Base-by-base conservation (phyloP, 2,888 invertebrate genomes). In the Ceraclea dissimilis region DNA sequence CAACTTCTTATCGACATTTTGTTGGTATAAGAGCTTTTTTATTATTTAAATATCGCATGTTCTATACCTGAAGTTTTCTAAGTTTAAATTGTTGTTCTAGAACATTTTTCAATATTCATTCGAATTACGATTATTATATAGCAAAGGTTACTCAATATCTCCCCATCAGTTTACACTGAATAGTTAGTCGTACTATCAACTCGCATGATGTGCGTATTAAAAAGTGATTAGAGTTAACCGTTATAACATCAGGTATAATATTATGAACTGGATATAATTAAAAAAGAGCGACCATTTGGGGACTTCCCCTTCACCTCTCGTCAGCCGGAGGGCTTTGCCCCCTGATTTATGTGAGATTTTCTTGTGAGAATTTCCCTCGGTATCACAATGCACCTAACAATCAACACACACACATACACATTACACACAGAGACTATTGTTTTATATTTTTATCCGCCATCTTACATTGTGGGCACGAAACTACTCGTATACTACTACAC, bases 361-460 rank as follows among this genome's bases (percentile, higher is more conserved):
- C 39, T 39, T 20, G 51, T 51, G 51, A 34, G 51, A 51, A 34
- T 51, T 51, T 51, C 51, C 51, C 51, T 26, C 34, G 51, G 17
- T 33, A 13, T 8, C 5, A 39, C 39, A 39, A 39, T 39, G 39
- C 39, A 16, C 39, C 39, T 16, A 39, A 39, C 39, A 39, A 39
- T 13, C 47, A 47, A 20, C 21, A 47, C 19, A 47, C 8, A 47
- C 13, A 19, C 21, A 16, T 18, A 47, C 13, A 16, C 16, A 16
- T 44, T 44, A 13, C 17, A 43, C 43, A n/a, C 43, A n/a, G 17
- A 43, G 11, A 4, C 43, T 47, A 13, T 18, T 47, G 19, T 47
- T 18, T 47, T 47, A 11, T 47, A n/a, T 39, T 39, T 39, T 39
- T 39, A 39, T 39, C 39, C 39, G 39, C 39, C 39, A 39, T 39